phyloP scores from a whole-genome alignment of 2,797 vertebrate species.

The Synaphobranchus kaupii region DNA sequence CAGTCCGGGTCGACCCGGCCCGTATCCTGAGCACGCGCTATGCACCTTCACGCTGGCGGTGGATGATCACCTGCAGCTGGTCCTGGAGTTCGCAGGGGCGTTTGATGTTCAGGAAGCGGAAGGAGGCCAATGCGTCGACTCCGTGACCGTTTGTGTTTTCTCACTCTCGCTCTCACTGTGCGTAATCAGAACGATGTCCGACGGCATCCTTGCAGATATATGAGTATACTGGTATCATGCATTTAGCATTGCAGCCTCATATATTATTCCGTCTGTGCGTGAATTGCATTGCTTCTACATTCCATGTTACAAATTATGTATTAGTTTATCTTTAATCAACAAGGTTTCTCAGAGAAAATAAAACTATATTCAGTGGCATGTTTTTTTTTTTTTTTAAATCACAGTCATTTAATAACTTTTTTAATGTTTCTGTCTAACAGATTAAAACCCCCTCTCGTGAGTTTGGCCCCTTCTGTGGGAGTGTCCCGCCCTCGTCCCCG shows the following conservation, averaged over 20 bases:
- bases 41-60: constrained; percentile 79
- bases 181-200: too few relatives aligned
- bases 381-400: too few relatives aligned
- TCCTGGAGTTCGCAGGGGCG: constrained; percentile 62
- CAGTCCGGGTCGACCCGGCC: constrained; percentile 79
- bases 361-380: not conserved
- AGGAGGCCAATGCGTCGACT: constrained; percentile 65
- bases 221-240: not conserved
- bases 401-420: not conserved
- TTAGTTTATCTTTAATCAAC: not conserved
- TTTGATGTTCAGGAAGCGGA: constrained; percentile 81
- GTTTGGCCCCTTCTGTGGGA: constrained; percentile 86
- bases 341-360: not conserved
- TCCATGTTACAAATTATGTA: not conserved
- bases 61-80: constrained; percentile 74
- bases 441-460: constrained; percentile 65
- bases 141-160: constrained; percentile 55
- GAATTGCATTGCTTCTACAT: not conserved
- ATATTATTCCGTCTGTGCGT: not conserved
- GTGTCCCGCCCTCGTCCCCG: constrained; percentile 66
- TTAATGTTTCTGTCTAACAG: constrained; percentile 63
- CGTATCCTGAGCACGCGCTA: constrained; percentile 78
- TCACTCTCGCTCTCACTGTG: not conserved
- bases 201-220: not conserved
- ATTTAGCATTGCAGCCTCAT: not conserved